phyloP scores from a whole-genome alignment of 2,113 vertebrate species.

The Lonchura striata region DNA sequence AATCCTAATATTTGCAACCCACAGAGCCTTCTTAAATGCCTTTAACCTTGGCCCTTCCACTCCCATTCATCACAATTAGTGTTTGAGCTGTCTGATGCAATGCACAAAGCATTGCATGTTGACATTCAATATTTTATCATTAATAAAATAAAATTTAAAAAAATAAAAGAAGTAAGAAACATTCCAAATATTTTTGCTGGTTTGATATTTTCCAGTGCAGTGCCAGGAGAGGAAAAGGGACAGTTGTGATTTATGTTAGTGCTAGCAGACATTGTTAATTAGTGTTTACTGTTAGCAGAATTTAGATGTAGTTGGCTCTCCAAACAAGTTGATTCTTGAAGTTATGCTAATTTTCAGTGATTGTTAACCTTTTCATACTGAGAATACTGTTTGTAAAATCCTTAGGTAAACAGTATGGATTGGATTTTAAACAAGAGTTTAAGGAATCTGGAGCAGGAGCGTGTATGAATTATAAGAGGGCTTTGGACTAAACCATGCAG shows the following conservation, averaged over 20 bases:
- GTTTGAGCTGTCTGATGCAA: conserved; percentile 73
- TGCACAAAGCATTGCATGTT: conserved; percentile 61
- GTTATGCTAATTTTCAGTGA: neutral
- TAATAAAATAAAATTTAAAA: conserved; percentile 62
- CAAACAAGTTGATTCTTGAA: neutral
- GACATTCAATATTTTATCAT: conserved; percentile 81
- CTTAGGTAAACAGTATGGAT: neutral
- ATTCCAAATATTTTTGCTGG: conserved; percentile 72
- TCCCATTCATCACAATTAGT: conserved; percentile 80
- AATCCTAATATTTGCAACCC: conserved; percentile 78
- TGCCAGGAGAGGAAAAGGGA: conserved; percentile 44
- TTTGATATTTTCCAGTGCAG: conserved; percentile 74
- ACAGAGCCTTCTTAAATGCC: conserved; percentile 72
- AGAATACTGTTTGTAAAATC: neutral
- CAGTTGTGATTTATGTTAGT: conserved; percentile 68
- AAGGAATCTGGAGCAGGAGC: neutral
- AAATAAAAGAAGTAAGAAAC: conserved; percentile 49
- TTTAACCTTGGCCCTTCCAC: conserved; percentile 67
- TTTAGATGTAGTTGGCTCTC: neutral
- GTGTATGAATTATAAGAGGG: neutral
- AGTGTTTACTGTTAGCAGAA: conserved; percentile 38
- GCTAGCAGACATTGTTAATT: conserved; percentile 61
- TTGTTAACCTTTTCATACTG: neutral
- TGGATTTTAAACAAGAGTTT: neutral
- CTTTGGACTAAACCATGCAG: neutral